Base-by-base conservation (phyloP, 1,140 invertebrate genomes). In the Diploscapter pachys region DNA sequence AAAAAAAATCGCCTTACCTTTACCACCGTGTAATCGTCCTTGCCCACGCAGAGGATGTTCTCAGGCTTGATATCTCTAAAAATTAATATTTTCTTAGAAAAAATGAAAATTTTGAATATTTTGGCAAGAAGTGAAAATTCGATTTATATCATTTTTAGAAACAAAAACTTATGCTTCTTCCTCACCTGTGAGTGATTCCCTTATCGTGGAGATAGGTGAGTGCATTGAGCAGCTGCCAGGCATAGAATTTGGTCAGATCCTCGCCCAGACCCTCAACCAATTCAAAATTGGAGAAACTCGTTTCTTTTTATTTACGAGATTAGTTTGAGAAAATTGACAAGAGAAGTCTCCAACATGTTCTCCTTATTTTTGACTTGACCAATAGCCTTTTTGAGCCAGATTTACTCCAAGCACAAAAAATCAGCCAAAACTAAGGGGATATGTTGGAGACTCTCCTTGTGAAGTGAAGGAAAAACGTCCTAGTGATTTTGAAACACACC, bases 11-110 rank as follows among this genome's bases (percentile, higher is more conserved):
- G 31, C 1, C 69, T 50, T 11, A 71, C 69, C 56, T 71, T 71
- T 2, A 59, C 69, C 11, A 71, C 56, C 2, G 69, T 71, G 56
- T 71, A 71, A 9, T 71, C 69, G 13, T 65, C 13, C 13, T 11
- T 67, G 11, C 64, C 69, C 31, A 66, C 4, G 8, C 57, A 59
- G 9, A 71, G 53, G 4, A 71, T 63, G 31, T 71, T 71, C 53
- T 71, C 69, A 31, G 69, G 69, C 53, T 71, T 71, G 3, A 71
- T 71, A 50, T 71, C 69, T 31, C 31, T 31, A 31, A 31, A 31
- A 31, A 31, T 31, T 1, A 0, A 31, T 31, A 0, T 31, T 31
- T 31, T 31, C 31, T 31, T 31, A 31, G 31, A 31, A 31, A 31
- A 31, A 31, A 31, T 31, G 31, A 31, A 31, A 31, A 31, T 31